Percentiles rank a stretch among this genome's conserved stretches.
These are phyloP conservation scores for Lypha dubia DNA, from an alignment of 2,888 invertebrate species.

Conservation along the genomic window DNA sequence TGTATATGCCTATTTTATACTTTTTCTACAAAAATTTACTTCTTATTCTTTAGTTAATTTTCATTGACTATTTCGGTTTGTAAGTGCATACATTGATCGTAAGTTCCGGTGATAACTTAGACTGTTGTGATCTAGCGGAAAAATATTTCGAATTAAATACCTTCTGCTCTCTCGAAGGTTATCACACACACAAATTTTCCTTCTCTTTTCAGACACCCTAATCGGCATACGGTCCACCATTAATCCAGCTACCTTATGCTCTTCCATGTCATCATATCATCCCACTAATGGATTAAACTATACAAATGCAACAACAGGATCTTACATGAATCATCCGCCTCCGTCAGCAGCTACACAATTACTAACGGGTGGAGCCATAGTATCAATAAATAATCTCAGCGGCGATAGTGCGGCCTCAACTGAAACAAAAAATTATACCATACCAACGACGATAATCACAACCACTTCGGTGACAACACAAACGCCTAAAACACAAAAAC, in stretches of 20 bases:
- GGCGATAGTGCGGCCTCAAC: constrained; percentile 46
- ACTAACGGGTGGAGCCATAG: constrained; percentile 62
- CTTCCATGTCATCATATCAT: constrained; percentile 71
- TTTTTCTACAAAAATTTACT: no score
- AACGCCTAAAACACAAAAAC: constrained; percentile 82
- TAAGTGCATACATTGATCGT: no score
- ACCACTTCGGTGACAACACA: constrained; percentile 77
- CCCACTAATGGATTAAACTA: constrained; percentile 46
- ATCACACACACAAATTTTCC: no score
- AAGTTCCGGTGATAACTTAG: no score
- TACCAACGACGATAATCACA: constrained; percentile 73
- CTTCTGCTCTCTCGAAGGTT: no score
- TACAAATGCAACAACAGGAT: constrained; percentile 27
- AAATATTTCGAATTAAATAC: no score
- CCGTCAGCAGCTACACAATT: constrained; percentile 34
- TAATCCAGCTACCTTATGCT: constrained; percentile 73
- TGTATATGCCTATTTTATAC: no score
- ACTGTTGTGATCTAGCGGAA: no score
- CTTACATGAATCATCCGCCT: constrained; percentile 37
- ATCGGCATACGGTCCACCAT: constrained; percentile 81
- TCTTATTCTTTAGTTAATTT: no score
- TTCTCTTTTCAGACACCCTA: constrained; percentile 79
- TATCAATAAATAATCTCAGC: constrained; percentile 64
- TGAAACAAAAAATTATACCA: constrained; percentile 74
- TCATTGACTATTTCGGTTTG: no score